phyloP scores from a whole-genome alignment of 2,113 vertebrate species.

The Marcusenius ussheri region DNA sequence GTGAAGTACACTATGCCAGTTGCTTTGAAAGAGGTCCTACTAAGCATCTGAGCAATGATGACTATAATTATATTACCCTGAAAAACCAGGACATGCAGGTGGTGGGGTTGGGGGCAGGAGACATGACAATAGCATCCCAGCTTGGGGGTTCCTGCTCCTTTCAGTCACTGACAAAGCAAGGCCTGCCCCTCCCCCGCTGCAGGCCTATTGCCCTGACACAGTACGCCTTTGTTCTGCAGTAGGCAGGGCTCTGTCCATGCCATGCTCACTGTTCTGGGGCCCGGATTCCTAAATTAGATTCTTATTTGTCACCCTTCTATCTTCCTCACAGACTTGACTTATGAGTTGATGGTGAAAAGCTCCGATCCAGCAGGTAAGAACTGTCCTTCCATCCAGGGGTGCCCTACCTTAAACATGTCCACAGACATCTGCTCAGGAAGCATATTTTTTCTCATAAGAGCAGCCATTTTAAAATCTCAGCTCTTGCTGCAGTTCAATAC shows the following conservation, averaged over 20 bases:
- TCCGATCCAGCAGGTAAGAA: slow-evolving; percentile 83
- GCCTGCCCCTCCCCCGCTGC: neutral
- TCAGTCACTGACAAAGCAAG: neutral
- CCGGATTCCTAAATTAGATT: neutral
- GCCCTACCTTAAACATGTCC: neutral
- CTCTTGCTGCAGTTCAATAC: neutral
- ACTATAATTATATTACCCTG: neutral
- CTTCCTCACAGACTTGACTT: slow-evolving; percentile 75
- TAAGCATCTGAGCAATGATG: neutral
- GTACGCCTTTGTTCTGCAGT: neutral
- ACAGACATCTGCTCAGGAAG: neutral
- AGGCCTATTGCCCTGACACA: neutral
- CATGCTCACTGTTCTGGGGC: neutral
- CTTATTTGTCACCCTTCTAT: slow-evolving; percentile 14
- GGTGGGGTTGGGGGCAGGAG: neutral
- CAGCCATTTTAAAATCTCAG: neutral
- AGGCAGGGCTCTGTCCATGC: neutral
- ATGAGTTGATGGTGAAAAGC: slow-evolving; percentile 85
- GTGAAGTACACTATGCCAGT: neutral
- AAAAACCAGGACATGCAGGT: neutral
- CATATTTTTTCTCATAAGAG: neutral
- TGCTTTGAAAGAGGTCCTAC: neutral
- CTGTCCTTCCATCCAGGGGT: neutral
- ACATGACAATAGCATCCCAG: neutral
- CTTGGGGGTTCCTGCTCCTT: neutral